phyloP scores from a whole-genome alignment of 2,113 vertebrate species.

The Eurypyga helias region DNA sequence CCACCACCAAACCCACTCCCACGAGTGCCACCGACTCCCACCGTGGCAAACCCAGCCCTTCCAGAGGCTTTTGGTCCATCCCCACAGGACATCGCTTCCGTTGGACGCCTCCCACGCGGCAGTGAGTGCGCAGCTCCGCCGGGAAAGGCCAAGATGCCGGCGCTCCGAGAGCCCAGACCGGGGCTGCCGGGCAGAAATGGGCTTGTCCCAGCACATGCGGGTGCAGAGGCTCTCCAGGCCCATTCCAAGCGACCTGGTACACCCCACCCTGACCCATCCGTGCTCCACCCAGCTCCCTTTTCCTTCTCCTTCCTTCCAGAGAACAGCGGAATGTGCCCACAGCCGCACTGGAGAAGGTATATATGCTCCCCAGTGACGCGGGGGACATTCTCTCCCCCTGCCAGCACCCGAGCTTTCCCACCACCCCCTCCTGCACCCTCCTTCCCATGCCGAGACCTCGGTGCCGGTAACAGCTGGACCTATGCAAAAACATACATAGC shows the following conservation, averaged over 20 bases:
- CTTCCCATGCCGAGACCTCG: rapidly evolving
- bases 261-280: rapidly evolving
- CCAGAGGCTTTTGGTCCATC: not conserved
- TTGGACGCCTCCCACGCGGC: rapidly evolving
- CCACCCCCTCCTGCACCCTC: not conserved
- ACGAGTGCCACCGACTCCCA: rapidly evolving
- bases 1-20: not conserved
- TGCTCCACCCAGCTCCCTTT: not conserved
- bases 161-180: not conserved
- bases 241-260: not conserved
- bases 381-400: not conserved
- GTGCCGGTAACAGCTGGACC: not conserved
- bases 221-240: not conserved
- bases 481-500: not conserved
- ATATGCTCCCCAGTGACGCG: not conserved
- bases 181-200: not conserved
- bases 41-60: rapidly evolving
- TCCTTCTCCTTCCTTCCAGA: not conserved
- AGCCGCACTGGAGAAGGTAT: not conserved
- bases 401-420: not conserved
- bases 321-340: rapidly evolving
- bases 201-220: rapidly evolving
- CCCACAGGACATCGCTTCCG: not conserved
- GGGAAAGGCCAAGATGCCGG: not conserved
- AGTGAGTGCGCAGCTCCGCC: rapidly evolving